These are phyloP conservation scores for Circaetus gallicus DNA, from an alignment of 2,113 vertebrate genomes.

Conservation along the genomic window DNA sequence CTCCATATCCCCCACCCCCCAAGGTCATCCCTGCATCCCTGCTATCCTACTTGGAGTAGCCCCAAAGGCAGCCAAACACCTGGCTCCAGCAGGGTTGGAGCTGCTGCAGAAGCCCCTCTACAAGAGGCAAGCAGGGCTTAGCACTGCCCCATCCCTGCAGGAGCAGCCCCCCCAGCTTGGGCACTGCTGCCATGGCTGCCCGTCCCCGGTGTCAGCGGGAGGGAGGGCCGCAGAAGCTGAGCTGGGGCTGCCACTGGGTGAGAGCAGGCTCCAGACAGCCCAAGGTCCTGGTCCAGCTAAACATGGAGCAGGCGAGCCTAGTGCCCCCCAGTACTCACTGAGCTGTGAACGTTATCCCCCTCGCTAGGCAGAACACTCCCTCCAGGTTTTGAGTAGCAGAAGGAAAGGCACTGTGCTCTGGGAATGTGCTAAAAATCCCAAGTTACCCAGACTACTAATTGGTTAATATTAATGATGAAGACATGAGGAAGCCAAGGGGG, in stretches of 20 bases:
- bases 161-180: too few relatives aligned
- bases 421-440: background rate
- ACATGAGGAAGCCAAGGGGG: background rate
- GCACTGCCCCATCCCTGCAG: too few relatives aligned
- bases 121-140: background rate
- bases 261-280: accelerated
- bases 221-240: too few relatives aligned
- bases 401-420: background rate
- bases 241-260: background rate
- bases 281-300: background rate
- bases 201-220: too few relatives aligned
- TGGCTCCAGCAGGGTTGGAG: too few relatives aligned
- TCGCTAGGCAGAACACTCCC: background rate
- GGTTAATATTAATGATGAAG: background rate
- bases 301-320: accelerated
- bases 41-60: background rate
- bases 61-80: background rate
- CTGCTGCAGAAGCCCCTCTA: background rate
- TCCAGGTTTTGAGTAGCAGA: background rate
- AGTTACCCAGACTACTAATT: background rate
- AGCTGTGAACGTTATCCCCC: background rate
- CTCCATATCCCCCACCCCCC: accelerated
- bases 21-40: background rate
- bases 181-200: too few relatives aligned
- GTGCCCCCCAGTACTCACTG: background rate